These are phyloP conservation scores for Drosophila ficusphila DNA, from an alignment of 1,140 invertebrate species.

Conservation along the genomic window DNA sequence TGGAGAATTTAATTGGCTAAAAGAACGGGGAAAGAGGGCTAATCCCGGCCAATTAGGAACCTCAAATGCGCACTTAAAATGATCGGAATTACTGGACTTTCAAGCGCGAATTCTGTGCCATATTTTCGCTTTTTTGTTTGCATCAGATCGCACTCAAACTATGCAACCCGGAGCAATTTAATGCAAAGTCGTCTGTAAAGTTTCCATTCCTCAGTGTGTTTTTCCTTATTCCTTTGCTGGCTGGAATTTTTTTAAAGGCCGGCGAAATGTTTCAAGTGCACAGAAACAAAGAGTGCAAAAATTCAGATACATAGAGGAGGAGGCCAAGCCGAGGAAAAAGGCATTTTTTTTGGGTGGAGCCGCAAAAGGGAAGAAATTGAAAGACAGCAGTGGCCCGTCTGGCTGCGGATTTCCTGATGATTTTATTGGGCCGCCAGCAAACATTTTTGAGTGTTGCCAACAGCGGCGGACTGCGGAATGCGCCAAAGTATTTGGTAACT, in stretches of 20 bases:
- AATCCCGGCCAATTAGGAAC: conserved; percentile 46
- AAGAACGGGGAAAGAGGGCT: not conserved
- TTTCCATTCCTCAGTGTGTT: conserved; percentile 39
- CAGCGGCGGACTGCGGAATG: conserved; percentile 73
- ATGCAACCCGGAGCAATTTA: conserved; percentile 55
- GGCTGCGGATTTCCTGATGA: conserved; percentile 77
- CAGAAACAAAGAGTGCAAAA: conserved; percentile 30
- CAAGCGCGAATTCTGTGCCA: not conserved
- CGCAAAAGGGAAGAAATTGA: conserved; percentile 51
- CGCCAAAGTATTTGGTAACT: conserved; percentile 75
- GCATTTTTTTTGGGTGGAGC: conserved; percentile 60
- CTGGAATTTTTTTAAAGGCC: conserved; percentile 57
- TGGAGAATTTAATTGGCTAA: conserved; percentile 28
- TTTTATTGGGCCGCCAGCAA: conserved; percentile 79
- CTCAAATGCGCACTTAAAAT: conserved; percentile 18
- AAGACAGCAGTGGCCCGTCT: conserved; percentile 57
- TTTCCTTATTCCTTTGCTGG: conserved; percentile 1
- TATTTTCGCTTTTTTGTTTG: conserved; percentile 38
- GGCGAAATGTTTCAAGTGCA: conserved; percentile 67
- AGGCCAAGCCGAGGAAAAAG: conserved; percentile 35
- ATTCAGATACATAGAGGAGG: conserved; percentile 27
- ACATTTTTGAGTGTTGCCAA: conserved; percentile 81
- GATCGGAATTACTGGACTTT: conserved; percentile 19
- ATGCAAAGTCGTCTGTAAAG: conserved; percentile 66
- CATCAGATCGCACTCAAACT: conserved; percentile 25